A percentile compares a stretch with the other conserved stretches of the same genome.
phyloP scores from a whole-genome alignment of 1,140 invertebrate species.

The Hycleus cichorii region DNA sequence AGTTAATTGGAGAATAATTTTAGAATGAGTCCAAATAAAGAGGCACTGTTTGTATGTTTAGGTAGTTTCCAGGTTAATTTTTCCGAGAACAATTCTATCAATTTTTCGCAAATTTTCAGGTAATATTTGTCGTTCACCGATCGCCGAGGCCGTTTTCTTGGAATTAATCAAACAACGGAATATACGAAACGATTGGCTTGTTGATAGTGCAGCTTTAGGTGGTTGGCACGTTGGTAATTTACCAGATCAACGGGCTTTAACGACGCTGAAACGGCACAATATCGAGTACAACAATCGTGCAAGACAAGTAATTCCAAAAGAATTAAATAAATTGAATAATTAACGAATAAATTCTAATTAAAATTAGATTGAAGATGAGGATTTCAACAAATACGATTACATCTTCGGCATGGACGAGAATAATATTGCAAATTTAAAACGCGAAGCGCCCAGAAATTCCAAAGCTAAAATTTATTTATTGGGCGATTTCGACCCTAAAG shows the following conservation, averaged over 20 bases:
- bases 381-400: slow-evolving; percentile 73
- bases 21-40: no score
- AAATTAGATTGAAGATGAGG: slow-evolving; percentile 54
- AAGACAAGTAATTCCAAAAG: slow-evolving; percentile 51
- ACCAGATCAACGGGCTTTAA: slow-evolving; percentile 69
- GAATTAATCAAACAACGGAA: slow-evolving; percentile 48
- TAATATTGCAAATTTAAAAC: slow-evolving; percentile 65
- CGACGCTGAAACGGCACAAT: slow-evolving; percentile 62
- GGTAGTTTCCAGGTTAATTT: no score
- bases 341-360: background rate
- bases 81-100: no score
- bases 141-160: slow-evolving; percentile 84
- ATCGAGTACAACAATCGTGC: slow-evolving; percentile 67
- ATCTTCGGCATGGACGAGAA: slow-evolving; percentile 89
- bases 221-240: slow-evolving; percentile 75
- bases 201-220: slow-evolving; percentile 83
- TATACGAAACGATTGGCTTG: slow-evolving; percentile 54
- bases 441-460: slow-evolving; percentile 45
- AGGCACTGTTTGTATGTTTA: no score
- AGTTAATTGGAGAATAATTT: no score
- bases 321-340: background rate
- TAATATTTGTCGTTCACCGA: slow-evolving; percentile 93
- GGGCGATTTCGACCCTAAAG: slow-evolving; percentile 73
- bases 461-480: slow-evolving; percentile 69
- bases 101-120: slow-evolving; percentile 43